phyloP scores from a whole-genome alignment of 23 tunicate species.

The Trididemnum clinides region DNA sequence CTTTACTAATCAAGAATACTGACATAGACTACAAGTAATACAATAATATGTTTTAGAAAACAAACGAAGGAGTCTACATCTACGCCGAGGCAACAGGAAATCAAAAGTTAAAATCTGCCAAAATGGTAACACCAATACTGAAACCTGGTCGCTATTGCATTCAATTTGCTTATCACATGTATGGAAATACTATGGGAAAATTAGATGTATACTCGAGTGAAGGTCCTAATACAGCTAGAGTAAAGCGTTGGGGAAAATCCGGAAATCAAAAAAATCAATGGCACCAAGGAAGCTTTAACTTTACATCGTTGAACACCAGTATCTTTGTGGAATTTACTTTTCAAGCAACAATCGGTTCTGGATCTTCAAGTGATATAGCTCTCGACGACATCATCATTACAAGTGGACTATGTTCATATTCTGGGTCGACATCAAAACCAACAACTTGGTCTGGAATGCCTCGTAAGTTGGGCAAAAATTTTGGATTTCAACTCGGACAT shows the following conservation, averaged over 20 bases:
- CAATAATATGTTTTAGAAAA: slow-evolving; percentile 28
- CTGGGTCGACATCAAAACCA: too few species aligned
- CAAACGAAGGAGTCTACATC: slow-evolving; percentile 55
- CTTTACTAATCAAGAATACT: too few species aligned
- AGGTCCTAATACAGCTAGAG: not conserved
- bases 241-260: not conserved
- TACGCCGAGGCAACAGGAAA: slow-evolving; percentile 75
- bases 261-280: slow-evolving; percentile 71
- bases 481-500: too few species aligned
- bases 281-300: slow-evolving; percentile 35
- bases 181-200: slow-evolving; percentile 69
- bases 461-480: too few species aligned
- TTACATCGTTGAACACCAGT: not conserved
- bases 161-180: slow-evolving; percentile 71
- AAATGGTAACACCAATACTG: slow-evolving; percentile 54
- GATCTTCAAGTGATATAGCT: slow-evolving; percentile 45
- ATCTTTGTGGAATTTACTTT: not conserved
- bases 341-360: not conserved
- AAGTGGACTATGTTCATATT: not conserved
- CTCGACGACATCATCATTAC: slow-evolving; percentile 39
- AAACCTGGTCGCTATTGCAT: slow-evolving; percentile 66
- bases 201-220: not conserved
- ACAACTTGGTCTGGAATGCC: not conserved
- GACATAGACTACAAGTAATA: too few species aligned
- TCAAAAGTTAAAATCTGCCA: slow-evolving; percentile 32